phyloP scores from a whole-genome alignment of 2,113 vertebrate genomes.

The Anoura caudifer region DNA sequence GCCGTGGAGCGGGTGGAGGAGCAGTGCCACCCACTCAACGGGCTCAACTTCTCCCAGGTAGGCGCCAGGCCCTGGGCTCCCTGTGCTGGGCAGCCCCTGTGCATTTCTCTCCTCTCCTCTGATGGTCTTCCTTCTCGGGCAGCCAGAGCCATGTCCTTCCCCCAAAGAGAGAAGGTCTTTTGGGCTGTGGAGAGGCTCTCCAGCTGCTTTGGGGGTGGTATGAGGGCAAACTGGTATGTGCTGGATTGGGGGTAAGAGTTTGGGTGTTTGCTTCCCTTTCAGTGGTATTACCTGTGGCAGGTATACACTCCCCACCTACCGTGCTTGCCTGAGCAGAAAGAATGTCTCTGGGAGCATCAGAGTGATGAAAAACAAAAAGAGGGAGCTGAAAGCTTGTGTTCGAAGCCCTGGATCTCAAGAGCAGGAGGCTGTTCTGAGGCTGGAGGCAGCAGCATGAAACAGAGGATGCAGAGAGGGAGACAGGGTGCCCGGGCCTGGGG shows the following conservation, averaged over 20 bases:
- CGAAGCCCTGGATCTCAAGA: background rate
- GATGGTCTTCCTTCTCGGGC: background rate
- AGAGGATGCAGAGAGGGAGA: background rate
- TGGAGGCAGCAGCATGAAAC: background rate
- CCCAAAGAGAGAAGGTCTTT: background rate
- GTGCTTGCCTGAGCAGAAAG: constrained; percentile 67
- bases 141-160: too few relatives aligned
- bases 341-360: constrained; percentile 56
- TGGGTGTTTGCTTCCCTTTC: constrained; percentile 2
- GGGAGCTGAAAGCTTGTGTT: background rate
- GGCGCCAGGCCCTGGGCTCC: accelerated
- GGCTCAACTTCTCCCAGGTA: constrained; percentile 99
- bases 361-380: constrained; percentile 38
- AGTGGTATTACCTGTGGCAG: constrained; percentile 11
- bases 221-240: background rate
- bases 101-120: background rate
- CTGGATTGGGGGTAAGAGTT: background rate
- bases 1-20: constrained; percentile 97
- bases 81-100: background rate
- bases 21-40: constrained; percentile 96
- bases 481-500: background rate
- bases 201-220: background rate
- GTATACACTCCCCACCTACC: constrained; percentile 39
- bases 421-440: background rate
- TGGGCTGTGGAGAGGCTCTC: background rate